phyloP scores from a whole-genome alignment of 1,140 invertebrate genomes.

The Stegodyphus mimosarum region DNA sequence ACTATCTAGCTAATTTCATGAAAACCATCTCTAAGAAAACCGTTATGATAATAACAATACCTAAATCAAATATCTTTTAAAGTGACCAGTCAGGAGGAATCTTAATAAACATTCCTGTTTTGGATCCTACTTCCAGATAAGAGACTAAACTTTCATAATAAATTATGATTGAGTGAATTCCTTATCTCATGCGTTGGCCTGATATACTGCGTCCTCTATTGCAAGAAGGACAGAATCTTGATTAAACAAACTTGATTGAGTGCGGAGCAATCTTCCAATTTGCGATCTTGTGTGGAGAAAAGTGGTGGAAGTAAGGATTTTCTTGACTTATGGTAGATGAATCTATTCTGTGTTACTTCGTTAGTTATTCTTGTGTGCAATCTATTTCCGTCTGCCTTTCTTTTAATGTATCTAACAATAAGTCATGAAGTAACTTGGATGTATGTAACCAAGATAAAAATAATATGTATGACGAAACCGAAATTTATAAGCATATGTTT shows the following conservation, averaged over 20 bases:
- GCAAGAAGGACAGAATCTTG: constrained; percentile 47
- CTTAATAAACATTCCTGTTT: background rate
- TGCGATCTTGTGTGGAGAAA: background rate
- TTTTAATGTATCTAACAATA: too few species aligned
- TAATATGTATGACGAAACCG: too few species aligned
- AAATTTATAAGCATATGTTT: too few species aligned
- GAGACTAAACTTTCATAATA: constrained; percentile 1
- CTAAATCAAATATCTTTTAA: background rate
- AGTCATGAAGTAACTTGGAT: too few species aligned
- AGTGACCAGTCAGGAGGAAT: background rate
- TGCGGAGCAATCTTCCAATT: constrained; percentile 10
- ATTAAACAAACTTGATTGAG: constrained; percentile 52
- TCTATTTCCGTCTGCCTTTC: too few species aligned
- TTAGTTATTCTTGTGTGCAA: too few species aligned
- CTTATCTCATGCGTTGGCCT: constrained; percentile 19
- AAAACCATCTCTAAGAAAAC: too few species aligned
- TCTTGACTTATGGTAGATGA: too few species aligned
- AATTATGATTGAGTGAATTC: constrained; percentile 38
- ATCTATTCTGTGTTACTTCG: too few species aligned
- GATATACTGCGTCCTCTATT: constrained; percentile 42
- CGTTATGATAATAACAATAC: background rate
- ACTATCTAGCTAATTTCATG: too few species aligned
- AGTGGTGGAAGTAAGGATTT: background rate
- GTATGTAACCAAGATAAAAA: too few species aligned
- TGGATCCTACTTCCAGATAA: background rate